Evolutionary conservation across 2,113 vertebrate species (phyloP).

Genomic region (Climacteris rufus): DNA sequence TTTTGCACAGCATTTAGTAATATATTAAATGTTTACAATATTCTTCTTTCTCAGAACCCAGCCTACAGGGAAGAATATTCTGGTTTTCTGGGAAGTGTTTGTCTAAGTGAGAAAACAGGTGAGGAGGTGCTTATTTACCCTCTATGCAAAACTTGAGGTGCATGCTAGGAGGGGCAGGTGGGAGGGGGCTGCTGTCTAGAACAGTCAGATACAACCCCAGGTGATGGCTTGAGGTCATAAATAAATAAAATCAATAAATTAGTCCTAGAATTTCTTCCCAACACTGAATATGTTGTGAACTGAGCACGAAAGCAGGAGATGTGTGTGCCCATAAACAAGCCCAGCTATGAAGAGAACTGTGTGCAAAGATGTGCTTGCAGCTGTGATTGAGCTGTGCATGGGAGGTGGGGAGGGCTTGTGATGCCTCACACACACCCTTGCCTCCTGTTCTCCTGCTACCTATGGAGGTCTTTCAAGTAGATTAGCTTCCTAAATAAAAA

Average conservation of each 20-base stretch:
- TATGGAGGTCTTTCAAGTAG: background rate
- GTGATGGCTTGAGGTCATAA: background rate
- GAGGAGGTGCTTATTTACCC: background rate
- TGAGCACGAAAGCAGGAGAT: background rate
- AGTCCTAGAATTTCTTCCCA: background rate
- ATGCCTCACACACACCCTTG: background rate
- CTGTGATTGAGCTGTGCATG: fast-evolving
- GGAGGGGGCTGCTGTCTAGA: background rate
- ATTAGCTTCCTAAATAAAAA: background rate
- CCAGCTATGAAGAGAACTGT: background rate
- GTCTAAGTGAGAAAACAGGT: background rate
- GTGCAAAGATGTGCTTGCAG: background rate
- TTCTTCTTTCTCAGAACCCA: background rate
- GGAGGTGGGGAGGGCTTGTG: background rate
- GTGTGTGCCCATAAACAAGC: background rate
- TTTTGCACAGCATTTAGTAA: background rate
- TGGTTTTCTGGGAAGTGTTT: background rate
- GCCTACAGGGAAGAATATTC: background rate
- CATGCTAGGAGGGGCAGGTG: background rate
- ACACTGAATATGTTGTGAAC: background rate
- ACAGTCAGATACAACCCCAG: background rate
- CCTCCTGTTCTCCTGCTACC: background rate
- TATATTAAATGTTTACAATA: background rate
- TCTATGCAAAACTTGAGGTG: background rate
- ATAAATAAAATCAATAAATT: background rate